Conservation (phyloP, 2,888 invertebrate species). For the Stratiomys singularior region DNA sequence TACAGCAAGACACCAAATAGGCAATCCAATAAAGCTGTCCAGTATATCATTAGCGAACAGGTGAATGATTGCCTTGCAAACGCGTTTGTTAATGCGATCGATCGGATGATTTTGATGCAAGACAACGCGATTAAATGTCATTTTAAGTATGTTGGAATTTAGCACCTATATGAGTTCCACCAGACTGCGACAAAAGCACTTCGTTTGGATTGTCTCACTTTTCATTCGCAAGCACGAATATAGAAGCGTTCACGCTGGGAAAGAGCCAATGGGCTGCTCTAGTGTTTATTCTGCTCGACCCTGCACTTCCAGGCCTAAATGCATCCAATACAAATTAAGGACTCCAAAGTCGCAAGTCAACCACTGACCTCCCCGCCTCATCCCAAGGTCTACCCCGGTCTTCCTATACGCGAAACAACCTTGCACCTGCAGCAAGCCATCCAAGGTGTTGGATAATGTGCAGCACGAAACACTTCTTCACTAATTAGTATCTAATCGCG, state of each 20-base stretch:
- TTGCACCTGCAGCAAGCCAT: neutral
- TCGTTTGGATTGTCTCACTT: too few species aligned
- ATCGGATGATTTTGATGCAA: conserved; percentile 37
- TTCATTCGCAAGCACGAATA: too few species aligned
- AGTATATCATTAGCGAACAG: conserved; percentile 19
- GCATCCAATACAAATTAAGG: too few species aligned
- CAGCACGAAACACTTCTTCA: neutral
- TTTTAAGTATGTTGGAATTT: conserved; percentile 48
- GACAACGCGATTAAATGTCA: conserved; percentile 38
- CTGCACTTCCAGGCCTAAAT: too few species aligned
- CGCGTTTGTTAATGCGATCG: neutral
- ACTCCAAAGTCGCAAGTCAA: too few species aligned
- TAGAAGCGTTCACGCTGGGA: too few species aligned
- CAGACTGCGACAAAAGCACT: neutral
- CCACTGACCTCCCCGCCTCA: too few species aligned
- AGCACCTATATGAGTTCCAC: conserved; percentile 45
- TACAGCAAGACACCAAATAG: neutral
- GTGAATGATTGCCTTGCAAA: conserved; percentile 32
- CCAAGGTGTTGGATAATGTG: neutral
- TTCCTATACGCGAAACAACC: neutral
- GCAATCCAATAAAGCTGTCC: conserved; percentile 26
- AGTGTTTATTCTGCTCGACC: too few species aligned
- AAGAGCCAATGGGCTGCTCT: too few species aligned
- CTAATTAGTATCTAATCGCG: neutral
- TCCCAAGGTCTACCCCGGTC: too few species aligned